Percentiles rank a stretch among this genome's conserved stretches.
These are phyloP conservation scores for Triops longicaudatus DNA, from an alignment of 1,140 invertebrate genomes.

Conservation along the genomic window DNA sequence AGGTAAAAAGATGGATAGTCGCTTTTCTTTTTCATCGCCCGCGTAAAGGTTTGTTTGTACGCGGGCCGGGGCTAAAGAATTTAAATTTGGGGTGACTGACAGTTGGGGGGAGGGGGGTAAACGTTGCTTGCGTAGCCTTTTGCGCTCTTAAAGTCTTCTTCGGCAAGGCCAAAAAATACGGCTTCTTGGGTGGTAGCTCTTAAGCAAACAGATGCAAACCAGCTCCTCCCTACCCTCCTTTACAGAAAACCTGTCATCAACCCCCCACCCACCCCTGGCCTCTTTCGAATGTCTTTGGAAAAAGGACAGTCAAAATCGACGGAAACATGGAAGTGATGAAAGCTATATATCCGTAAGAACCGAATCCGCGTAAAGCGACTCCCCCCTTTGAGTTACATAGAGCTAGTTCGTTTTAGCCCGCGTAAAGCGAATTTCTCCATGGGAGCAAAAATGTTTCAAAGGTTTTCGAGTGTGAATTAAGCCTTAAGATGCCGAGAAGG, in stretches of 20 bases:
- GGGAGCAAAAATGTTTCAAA: too few relatives aligned
- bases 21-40: background rate
- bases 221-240: background rate
- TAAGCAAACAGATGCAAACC: conserved; percentile 8
- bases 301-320: too few relatives aligned
- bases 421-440: too few relatives aligned
- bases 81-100: conserved; percentile 1
- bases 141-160: background rate
- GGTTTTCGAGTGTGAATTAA: too few relatives aligned
- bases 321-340: too few relatives aligned
- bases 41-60: background rate
- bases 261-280: background rate
- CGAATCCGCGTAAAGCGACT: too few relatives aligned
- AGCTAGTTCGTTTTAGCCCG: too few relatives aligned
- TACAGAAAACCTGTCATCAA: background rate
- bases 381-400: too few relatives aligned
- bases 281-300: too few relatives aligned
- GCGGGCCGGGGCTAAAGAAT: background rate
- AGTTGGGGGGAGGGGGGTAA: background rate
- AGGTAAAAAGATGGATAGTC: background rate
- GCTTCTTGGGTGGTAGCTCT: conserved; percentile 3
- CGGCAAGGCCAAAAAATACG: background rate
- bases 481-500: too few relatives aligned
- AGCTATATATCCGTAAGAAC: too few relatives aligned
- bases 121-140: conserved; percentile 11